Base-by-base conservation (phyloP, 2,888 invertebrate species). In the Heliconius erato region DNA sequence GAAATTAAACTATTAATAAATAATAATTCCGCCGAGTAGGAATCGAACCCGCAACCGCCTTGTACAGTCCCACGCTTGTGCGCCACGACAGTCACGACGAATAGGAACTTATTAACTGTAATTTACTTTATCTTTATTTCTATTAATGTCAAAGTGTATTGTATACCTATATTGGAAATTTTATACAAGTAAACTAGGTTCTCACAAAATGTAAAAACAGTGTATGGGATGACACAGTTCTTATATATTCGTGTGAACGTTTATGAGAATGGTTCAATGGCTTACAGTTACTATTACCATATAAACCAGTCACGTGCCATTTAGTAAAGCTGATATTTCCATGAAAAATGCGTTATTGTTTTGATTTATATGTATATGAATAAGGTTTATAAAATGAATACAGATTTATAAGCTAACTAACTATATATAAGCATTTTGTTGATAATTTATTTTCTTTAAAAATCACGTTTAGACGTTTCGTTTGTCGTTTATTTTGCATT, bases 141-240 rank as follows among this genome's bases (percentile, higher is more conserved):
- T 44, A 32, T 74, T 72, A 65, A 19, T 78, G 63, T 28, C n/a
- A 32, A 28, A 49, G 32, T 44, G 54, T 79, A 76, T 59, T 76
- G 76, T 68, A 69, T 35, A 69, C 16, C 32, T 35, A n/a, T n/a
- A 79, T 67, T 69, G 79, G 63, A 82, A 82, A 80, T 59, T 79
- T 40, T 74, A 82, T 78, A 74, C 68, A 74, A 80, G 67, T 77
- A 59, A 40, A 65, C 77, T 74, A 28, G 12, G n/a, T 78, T 82
- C 83, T 79, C 83, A 84, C 79, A 79, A 79, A 59, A 28, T 78
- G 59, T 83, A 76, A 79, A 84, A 72, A 82, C 79, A 79, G 59
- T 44, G 68, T 71, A 83, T 82, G 69, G 69, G 49, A 65, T 68
- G 82, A 83, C 82, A 80, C 80, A 78, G 44, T 44, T 78, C 67